Evolutionary conservation across 2,113 vertebrate species (phyloP).

Genomic region (Pelodiscus sinensis): DNA sequence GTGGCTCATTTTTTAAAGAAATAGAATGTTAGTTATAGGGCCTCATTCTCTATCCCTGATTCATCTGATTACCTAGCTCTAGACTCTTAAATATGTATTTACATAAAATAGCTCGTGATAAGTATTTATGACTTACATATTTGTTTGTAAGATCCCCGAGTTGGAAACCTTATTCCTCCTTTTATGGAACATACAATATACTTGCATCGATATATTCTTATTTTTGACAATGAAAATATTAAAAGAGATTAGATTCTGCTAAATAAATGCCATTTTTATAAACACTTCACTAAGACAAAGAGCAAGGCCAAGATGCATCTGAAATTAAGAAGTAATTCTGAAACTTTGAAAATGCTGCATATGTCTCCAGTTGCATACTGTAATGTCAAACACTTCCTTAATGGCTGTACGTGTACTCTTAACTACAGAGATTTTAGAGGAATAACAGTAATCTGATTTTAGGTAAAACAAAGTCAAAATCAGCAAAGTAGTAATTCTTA

Average conservation of each 20-base stretch:
- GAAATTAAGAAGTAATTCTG: conserved; percentile 8
- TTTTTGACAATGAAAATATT: neutral
- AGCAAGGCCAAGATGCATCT: neutral
- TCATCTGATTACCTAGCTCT: neutral
- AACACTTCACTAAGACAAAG: neutral
- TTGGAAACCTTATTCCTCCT: neutral
- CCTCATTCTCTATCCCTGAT: neutral
- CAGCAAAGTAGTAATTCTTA: neutral
- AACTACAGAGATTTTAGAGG: conserved; percentile 52
- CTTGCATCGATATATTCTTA: neutral
- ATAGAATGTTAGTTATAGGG: neutral
- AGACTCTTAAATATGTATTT: neutral
- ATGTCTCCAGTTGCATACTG: neutral
- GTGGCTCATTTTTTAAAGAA: neutral
- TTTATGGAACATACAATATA: neutral
- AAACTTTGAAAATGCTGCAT: neutral
- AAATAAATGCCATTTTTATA: neutral
- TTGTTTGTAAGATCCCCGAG: neutral
- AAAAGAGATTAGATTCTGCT: neutral
- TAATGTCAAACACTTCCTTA: conserved; percentile 42
- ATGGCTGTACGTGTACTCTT: conserved; percentile 13
- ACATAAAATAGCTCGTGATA: neutral
- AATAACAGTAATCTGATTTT: neutral
- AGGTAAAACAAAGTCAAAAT: neutral
- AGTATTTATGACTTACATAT: neutral